These are phyloP conservation scores for Ceratotherium simum DNA, from an alignment of 2,113 vertebrate species.

Conservation along the genomic window DNA sequence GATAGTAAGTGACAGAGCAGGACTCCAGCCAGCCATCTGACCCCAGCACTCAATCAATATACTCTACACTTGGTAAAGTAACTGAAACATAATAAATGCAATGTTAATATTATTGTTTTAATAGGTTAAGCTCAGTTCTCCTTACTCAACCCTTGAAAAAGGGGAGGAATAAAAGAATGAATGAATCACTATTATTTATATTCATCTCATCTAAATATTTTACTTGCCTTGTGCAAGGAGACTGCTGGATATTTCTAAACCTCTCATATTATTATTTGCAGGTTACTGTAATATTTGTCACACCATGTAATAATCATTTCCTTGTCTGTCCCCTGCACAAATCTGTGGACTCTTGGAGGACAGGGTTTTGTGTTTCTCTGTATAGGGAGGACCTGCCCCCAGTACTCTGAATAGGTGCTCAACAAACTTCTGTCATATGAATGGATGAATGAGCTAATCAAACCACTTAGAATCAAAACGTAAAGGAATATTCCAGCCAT, in stretches of 20 bases:
- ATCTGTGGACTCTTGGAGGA: neutral
- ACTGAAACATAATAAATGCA: neutral
- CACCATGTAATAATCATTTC: neutral
- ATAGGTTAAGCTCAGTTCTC: neutral
- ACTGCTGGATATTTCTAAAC: neutral
- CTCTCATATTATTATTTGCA: neutral
- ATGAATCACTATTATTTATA: conserved; percentile 21
- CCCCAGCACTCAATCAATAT: neutral
- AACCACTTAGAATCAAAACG: neutral
- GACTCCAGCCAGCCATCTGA: neutral
- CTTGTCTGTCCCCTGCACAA: neutral
- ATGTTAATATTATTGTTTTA: neutral
- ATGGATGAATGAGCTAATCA: neutral
- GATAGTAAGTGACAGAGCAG: too few species aligned
- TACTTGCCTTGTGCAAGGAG: neutral
- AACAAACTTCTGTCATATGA: neutral
- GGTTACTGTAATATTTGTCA: neutral
- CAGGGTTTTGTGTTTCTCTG: neutral
- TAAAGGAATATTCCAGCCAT: neutral
- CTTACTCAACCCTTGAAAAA: neutral
- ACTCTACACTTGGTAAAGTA: neutral
- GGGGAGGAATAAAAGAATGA: neutral
- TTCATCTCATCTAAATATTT: conserved; percentile 26
- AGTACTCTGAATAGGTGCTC: neutral
- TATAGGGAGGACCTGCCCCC: neutral